Evolutionary conservation across 2,113 vertebrate species (phyloP), one percentile per base, ranked within the genome.

Genomic region (Passerina amoena): DNA sequence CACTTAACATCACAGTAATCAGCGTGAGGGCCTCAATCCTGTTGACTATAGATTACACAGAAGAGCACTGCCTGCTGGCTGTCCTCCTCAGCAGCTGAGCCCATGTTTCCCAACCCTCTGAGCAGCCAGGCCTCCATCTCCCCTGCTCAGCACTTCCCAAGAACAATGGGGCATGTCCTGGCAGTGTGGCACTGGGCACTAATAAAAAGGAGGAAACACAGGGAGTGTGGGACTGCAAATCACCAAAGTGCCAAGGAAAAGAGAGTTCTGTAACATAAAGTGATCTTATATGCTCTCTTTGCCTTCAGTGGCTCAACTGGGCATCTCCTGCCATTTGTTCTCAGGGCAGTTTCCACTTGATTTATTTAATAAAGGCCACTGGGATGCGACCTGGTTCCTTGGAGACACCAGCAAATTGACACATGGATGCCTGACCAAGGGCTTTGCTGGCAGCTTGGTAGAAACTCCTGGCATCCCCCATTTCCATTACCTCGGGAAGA

Each of bases 1-100:
- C 90, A 87, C 40, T 96, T 95, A 96, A 82, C 42, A 86, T 80
- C 53, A 25, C 71, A 93, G 97, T 86, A 90, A 94, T 96, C 93
- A 96, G 76, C 35, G 61, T 76, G 91, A 95, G 59, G 66, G 80
- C 69, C 60, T 83, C 93, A 92, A 73, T 94, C 53, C 87, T 93
- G 33, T 18, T 82, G 79, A 68, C 65, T 94, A 20, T 64, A 92
- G 73, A 87, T 64, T 10, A 81, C 45, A 66, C 64, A 83, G 30
- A 86, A 86, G 68, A 92, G 68, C 44, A 82, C 51, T 81, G 77
- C 94, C 94, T 88, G 82, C 75, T 70, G 73, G 63, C 90, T 94
- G 42, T 63, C 59, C 63, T 83, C 13, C 70, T 94, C 4, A 2
- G n/a, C 51, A 84, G 48, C 61, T 72, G 23, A 80, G 54, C 76